Base-by-base conservation (phyloP, 2,888 invertebrate species). In the Holacanthella duospinosa region DNA sequence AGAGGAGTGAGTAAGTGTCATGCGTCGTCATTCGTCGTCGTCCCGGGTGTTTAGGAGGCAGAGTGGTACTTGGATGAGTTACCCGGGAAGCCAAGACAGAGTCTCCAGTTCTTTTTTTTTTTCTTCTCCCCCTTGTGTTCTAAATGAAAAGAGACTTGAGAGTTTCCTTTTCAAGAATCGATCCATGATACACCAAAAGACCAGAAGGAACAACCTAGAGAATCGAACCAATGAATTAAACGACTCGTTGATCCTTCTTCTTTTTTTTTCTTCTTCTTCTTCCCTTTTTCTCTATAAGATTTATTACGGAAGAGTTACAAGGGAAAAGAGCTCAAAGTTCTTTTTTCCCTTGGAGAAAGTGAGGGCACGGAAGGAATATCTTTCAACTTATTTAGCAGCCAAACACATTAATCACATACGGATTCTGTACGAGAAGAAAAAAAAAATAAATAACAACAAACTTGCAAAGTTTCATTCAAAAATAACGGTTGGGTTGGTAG, bases 151-250 rank as follows among this genome's bases (percentile, higher is more conserved):
- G 21, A 48, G 48, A 48, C 48, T 48, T 48, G 48, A 48, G 21
- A 48, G 48, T 48, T 48, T 48, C 48, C 48, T 48, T 48, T 48
- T 48, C 48, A 48, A 21, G 48, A 48, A 48, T 48, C 48, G 48
- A 48, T 48, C 48, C 48, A 48, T 48, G 48, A 48, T 48, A 48
- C 48, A 48, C 16, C 19, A 48, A 48, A 48, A 48, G 48, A 48
- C 48, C 19, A 48, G 12, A 21, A 21, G 48, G 21, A 21, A 48
- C 12, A 9, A 48, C 6, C 36, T 48, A 21, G 48, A 48, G 48
- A 48, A 48, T 48, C 48, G 48, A 48, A 48, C 48, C 48, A 48
- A 48, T 48, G 48, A 48, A 48, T 48, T 48, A 48, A 48, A 48
- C 48, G 48, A 48, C 48, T 48, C 48, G 48, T 48, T 48, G 48